Percentiles rank a stretch among this genome's conserved stretches.
phyloP scores from a whole-genome alignment of 53 echinoderm and acorn worm genomes.

The Echinometra lucunter region DNA sequence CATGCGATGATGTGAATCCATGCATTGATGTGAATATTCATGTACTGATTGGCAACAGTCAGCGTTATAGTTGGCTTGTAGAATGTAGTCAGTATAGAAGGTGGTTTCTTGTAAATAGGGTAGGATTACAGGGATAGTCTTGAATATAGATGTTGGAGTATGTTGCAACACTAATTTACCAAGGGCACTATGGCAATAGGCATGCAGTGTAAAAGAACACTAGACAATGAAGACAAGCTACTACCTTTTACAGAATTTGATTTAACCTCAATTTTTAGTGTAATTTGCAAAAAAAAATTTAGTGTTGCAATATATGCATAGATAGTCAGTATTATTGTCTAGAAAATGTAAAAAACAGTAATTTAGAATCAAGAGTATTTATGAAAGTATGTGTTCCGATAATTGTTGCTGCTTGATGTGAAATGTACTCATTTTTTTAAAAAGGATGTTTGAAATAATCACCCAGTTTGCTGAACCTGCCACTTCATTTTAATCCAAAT shows the following conservation, averaged over 20 bases:
- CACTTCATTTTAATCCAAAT: conserved; percentile 1
- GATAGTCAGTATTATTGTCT: neutral
- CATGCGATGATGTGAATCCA: too few relatives aligned
- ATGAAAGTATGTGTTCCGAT: neutral
- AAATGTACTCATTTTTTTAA: neutral
- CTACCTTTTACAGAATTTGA: neutral
- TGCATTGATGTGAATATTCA: too few relatives aligned
- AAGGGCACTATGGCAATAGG: neutral
- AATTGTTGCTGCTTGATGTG: neutral
- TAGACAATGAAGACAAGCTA: neutral
- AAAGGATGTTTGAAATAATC: neutral
- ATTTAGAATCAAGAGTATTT: neutral
- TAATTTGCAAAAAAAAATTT: neutral
- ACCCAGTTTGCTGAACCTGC: neutral
- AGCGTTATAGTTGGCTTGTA: neutral
- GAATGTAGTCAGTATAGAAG: too few relatives aligned
- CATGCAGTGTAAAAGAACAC: neutral
- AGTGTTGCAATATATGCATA: neutral
- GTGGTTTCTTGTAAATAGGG: neutral
- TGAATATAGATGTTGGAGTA: neutral
- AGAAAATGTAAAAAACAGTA: neutral
- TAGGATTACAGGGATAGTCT: neutral
- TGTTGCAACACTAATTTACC: neutral
- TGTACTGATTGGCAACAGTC: neutral
- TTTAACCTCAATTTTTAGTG: neutral